Conservation (phyloP, 2,888 invertebrate species). For the Silvanus unidentatus region DNA sequence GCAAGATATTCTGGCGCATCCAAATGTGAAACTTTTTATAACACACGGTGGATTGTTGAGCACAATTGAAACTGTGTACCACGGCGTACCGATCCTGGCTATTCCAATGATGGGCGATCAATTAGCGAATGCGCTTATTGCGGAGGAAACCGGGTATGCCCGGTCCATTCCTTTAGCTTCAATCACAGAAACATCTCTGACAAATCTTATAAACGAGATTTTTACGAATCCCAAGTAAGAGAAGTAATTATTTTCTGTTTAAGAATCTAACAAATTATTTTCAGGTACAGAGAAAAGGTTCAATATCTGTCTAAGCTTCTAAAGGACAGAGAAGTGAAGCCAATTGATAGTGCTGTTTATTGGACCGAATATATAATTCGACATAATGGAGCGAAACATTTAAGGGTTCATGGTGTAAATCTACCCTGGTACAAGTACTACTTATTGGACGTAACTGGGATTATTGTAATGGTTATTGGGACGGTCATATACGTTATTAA, state of each 20-base stretch:
- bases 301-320: constrained; percentile 22
- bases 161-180: too few species aligned
- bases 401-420: not conserved
- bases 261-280: too few species aligned
- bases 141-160: constrained; percentile 45
- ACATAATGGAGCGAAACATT: constrained; percentile 1
- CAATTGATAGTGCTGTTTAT: constrained; percentile 1
- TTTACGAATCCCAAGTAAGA: constrained; percentile 32
- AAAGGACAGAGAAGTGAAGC: constrained; percentile 18
- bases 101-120: constrained; percentile 52
- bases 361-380: constrained; percentile 5
- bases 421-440: constrained; percentile 1
- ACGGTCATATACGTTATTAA: not conserved
- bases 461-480: not conserved
- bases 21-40: constrained; percentile 47
- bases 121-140: constrained; percentile 46
- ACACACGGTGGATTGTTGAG: constrained; percentile 50
- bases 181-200: too few species aligned
- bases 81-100: constrained; percentile 49
- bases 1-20: constrained; percentile 42
- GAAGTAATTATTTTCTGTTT: not conserved
- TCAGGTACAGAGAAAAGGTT: constrained; percentile 20
- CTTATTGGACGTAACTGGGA: not conserved
- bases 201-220: constrained; percentile 32
- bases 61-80: constrained; percentile 46